A percentile compares a stretch with the other conserved stretches of the same genome.
Conservation (phyloP, 2,888 invertebrate genomes). For the Apotomis turbidana region DNA sequence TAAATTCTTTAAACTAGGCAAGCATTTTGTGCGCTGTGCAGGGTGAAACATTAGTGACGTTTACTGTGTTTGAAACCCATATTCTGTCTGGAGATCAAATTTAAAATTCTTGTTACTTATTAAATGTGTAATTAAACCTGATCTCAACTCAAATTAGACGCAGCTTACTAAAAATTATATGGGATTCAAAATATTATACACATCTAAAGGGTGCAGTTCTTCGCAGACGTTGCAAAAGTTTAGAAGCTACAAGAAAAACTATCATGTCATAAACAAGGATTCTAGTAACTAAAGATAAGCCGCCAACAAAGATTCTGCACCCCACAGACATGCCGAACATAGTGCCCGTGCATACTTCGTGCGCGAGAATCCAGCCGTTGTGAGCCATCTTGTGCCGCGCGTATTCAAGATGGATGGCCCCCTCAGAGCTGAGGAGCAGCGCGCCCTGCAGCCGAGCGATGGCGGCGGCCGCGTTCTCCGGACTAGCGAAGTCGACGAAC, state of each 20-base stretch:
- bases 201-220: slow-evolving; percentile 26
- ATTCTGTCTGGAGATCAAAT: slow-evolving; percentile 30
- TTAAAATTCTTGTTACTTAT: not conserved
- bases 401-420: slow-evolving; percentile 99
- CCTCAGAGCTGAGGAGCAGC: slow-evolving; percentile 97
- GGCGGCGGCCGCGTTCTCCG: slow-evolving; percentile 95
- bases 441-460: slow-evolving; percentile 98
- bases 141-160: not conserved
- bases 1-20: slow-evolving; percentile 51
- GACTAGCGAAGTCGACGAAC: slow-evolving; percentile 98
- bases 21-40: slow-evolving; percentile 69
- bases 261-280: not conserved
- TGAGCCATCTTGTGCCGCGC: slow-evolving; percentile 99
- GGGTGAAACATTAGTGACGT: slow-evolving; percentile 63
- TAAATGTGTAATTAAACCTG: slow-evolving; percentile 6
- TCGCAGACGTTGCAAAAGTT: not conserved
- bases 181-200: slow-evolving; percentile 45
- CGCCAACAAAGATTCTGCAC: slow-evolving; percentile 40
- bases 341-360: slow-evolving; percentile 82
- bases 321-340: slow-evolving; percentile 43
- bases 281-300: not conserved
- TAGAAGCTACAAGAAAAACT: not conserved
- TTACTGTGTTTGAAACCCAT: slow-evolving; percentile 53
- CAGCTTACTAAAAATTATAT: slow-evolving; percentile 24
- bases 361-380: slow-evolving; percentile 84